Evolutionary conservation across 2,888 invertebrate genomes (phyloP).

Genomic region (Blastobasis lacticolella): DNA sequence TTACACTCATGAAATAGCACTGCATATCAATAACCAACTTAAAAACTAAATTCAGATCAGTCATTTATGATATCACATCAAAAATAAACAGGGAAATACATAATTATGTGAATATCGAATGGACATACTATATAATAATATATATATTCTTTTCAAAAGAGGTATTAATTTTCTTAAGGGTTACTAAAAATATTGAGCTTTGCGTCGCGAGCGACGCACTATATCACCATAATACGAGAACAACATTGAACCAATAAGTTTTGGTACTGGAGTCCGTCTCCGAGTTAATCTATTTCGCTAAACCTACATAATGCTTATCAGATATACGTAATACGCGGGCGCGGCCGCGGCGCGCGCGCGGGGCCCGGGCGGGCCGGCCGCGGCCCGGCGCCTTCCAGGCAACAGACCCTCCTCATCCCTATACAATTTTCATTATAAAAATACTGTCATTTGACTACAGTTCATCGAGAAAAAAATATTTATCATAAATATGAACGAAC

Average conservation of each 20-base stretch:
- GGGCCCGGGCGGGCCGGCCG: constrained; percentile 15
- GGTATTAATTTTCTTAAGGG: constrained; percentile 75
- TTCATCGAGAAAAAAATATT: constrained; percentile 68
- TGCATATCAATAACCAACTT: constrained; percentile 75
- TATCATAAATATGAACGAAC: constrained; percentile 61
- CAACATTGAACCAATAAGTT: constrained; percentile 71
- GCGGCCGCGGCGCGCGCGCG: constrained; percentile 17
- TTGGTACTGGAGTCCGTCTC: constrained; percentile 69
- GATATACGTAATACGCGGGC: constrained; percentile 46
- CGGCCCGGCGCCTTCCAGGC: constrained; percentile 35
- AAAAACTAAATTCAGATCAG: constrained; percentile 77
- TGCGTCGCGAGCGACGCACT: constrained; percentile 65
- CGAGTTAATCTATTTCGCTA: constrained; percentile 71
- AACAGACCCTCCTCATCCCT: constrained; percentile 60
- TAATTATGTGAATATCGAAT: constrained; percentile 67
- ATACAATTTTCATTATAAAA: constrained; percentile 73
- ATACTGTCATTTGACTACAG: constrained; percentile 77
- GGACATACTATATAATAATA: constrained; percentile 67
- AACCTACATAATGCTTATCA: constrained; percentile 76
- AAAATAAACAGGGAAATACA: constrained; percentile 74
- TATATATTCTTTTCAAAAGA: constrained; percentile 72
- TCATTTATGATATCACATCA: constrained; percentile 78
- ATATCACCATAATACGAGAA: constrained; percentile 73
- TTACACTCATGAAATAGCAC: constrained; percentile 73
- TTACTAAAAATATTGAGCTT: constrained; percentile 75